These are phyloP conservation scores for Lepidocyrtinus sp. DNA, from an alignment of 2,888 invertebrate genomes.

Conservation along the genomic window DNA sequence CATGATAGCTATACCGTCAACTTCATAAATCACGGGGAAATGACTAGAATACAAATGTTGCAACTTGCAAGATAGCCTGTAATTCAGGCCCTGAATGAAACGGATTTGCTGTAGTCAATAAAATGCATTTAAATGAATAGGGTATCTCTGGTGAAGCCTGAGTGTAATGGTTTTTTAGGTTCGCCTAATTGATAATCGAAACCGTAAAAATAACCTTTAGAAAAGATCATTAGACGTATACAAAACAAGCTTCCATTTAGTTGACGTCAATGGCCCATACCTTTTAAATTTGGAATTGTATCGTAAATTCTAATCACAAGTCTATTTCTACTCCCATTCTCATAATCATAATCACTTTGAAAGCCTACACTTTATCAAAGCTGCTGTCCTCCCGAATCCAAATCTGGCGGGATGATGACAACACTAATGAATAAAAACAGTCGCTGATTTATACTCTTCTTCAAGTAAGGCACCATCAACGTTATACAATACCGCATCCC, in stretches of 20 bases:
- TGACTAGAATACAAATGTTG: too few species aligned
- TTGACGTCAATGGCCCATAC: not conserved
- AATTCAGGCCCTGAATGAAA: not conserved
- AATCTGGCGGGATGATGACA: conserved; percentile 23
- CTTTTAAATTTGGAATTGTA: not conserved
- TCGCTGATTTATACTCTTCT: conserved; percentile 18
- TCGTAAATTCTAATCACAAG: not conserved
- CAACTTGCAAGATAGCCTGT: too few species aligned
- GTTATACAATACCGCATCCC: not conserved
- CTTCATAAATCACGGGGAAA: too few species aligned
- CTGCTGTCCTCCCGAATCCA: conserved; percentile 4
- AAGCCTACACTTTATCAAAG: not conserved
- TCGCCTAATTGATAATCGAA: not conserved
- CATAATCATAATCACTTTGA: too few species aligned
- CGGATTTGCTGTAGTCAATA: not conserved
- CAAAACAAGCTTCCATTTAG: not conserved
- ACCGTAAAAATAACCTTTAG: not conserved
- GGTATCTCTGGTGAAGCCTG: not conserved
- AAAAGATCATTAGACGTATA: not conserved
- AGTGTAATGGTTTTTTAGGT: not conserved
- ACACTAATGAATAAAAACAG: conserved; percentile 19
- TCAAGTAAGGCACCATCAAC: not conserved
- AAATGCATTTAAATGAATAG: not conserved
- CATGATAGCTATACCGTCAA: not conserved
- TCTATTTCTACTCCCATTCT: not conserved